A percentile compares a stretch with the other conserved stretches of the same genome.
phyloP scores from a whole-genome alignment of 1,140 invertebrate species.

The Radopholus similis region DNA sequence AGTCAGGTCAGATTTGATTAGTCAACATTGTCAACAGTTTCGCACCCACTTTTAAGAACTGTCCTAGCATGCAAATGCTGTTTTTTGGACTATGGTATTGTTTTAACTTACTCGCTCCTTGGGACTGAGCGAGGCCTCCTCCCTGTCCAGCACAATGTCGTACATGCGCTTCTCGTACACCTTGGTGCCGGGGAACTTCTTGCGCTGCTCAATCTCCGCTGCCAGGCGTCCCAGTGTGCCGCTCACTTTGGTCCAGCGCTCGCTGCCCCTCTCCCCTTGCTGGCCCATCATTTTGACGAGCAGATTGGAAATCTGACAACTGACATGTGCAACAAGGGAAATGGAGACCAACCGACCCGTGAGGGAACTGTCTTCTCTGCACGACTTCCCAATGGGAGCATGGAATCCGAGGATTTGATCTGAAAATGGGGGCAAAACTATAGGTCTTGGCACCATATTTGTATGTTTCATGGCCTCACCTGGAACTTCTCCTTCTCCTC shows the following conservation, averaged over 20 bases:
- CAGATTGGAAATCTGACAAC: slow-evolving; percentile 12
- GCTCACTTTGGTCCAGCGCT: slow-evolving; percentile 1
- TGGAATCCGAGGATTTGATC: no score
- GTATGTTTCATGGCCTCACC: no score
- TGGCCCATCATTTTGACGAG: slow-evolving; percentile 1
- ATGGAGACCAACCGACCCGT: no score
- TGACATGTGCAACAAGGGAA: no score
- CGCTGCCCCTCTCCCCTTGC: background rate
- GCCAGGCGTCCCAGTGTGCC: background rate
- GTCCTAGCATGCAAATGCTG: background rate
- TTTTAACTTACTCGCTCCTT: background rate
- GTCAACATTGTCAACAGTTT: no score
- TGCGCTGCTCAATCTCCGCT: background rate
- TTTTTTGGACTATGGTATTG: background rate
- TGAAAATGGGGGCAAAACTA: no score
- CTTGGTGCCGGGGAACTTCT: slow-evolving; percentile 6
- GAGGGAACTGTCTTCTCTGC: no score
- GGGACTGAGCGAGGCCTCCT: slow-evolving; percentile 6
- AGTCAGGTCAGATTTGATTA: no score
- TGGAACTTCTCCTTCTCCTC: no score
- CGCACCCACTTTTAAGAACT: no score
- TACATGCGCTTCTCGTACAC: slow-evolving; percentile 14
- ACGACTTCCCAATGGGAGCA: no score
- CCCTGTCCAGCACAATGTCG: slow-evolving; percentile 14
- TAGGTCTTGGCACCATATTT: no score